Percentiles rank a stretch among this genome's conserved stretches.
Conservation (phyloP, 1,140 invertebrate genomes). For the Papilio polytes region DNA sequence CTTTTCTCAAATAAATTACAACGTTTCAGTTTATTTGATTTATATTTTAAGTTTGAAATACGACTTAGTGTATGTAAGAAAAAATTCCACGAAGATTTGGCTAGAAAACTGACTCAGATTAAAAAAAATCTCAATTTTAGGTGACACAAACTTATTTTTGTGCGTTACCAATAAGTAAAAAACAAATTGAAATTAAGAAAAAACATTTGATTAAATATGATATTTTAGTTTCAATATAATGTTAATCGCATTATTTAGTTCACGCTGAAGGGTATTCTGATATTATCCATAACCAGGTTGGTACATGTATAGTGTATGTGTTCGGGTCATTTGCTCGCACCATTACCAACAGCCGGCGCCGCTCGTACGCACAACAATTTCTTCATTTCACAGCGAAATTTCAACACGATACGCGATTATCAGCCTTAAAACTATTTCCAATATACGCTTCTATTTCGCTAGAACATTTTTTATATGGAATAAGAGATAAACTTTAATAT, state of each 20-base stretch:
- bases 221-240: not conserved
- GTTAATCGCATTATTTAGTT: not conserved
- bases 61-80: slow-evolving; percentile 3
- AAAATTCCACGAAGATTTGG: not conserved
- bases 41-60: slow-evolving; percentile 32
- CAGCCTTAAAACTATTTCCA: slow-evolving; percentile 15
- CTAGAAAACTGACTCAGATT: not conserved
- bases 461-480: not conserved
- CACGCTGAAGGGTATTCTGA: not conserved
- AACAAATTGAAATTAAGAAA: not conserved
- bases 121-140: not conserved
- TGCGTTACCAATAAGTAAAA: no score
- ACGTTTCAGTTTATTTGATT: slow-evolving; percentile 50
- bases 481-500: not conserved
- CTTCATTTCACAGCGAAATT: slow-evolving; percentile 49
- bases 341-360: slow-evolving; percentile 63
- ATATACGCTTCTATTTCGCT: not conserved
- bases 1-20: slow-evolving; percentile 53
- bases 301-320: slow-evolving; percentile 55
- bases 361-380: slow-evolving; percentile 54
- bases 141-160: no score
- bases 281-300: slow-evolving; percentile 35
- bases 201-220: not conserved
- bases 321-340: slow-evolving; percentile 65
- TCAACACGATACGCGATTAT: slow-evolving; percentile 21